Percentiles rank a stretch among this genome's conserved stretches.
Conservation (phyloP, 2,888 invertebrate genomes). For the Ichneumoninae sp. region DNA sequence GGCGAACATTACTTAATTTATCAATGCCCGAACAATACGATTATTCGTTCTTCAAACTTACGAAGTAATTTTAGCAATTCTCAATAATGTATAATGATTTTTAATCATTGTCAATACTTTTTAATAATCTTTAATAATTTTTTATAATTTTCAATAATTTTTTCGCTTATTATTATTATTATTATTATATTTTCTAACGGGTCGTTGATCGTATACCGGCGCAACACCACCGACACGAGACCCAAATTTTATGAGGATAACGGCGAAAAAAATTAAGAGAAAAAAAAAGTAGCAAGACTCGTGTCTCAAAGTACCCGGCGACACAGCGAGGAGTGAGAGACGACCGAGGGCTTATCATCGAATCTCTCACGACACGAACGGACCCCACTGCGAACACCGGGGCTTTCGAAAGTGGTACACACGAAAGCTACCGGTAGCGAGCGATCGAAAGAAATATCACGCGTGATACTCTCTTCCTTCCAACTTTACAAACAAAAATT, state of each 20-base stretch:
- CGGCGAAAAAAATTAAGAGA: neutral
- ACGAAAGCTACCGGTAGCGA: slow-evolving; percentile 50
- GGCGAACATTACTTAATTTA: slow-evolving; percentile 39
- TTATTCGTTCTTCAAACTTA: neutral
- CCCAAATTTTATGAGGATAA: slow-evolving; percentile 38
- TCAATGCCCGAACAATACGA: neutral
- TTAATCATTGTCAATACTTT: too few relatives aligned
- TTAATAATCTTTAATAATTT: neutral
- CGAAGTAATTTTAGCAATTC: neutral
- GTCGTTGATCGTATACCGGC: slow-evolving; percentile 11
- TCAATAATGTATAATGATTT: too few relatives aligned
- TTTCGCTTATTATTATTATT: neutral
- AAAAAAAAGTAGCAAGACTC: slow-evolving; percentile 28
- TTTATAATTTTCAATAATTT: neutral
- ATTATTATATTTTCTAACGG: slow-evolving; percentile 3
- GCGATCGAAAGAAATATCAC: slow-evolving; percentile 44
- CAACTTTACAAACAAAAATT: neutral
- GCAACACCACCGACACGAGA: neutral
- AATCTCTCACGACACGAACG: slow-evolving; percentile 68
- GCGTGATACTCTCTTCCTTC: neutral
- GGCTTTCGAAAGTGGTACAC: slow-evolving; percentile 65
- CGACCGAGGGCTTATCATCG: slow-evolving; percentile 49
- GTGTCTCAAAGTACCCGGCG: slow-evolving; percentile 43
- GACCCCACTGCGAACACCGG: slow-evolving; percentile 32
- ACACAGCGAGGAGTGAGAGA: slow-evolving; percentile 25